These are phyloP conservation scores for Propithecus perrieri DNA, from an alignment of 2,797 vertebrate species.

Conservation along the genomic window DNA sequence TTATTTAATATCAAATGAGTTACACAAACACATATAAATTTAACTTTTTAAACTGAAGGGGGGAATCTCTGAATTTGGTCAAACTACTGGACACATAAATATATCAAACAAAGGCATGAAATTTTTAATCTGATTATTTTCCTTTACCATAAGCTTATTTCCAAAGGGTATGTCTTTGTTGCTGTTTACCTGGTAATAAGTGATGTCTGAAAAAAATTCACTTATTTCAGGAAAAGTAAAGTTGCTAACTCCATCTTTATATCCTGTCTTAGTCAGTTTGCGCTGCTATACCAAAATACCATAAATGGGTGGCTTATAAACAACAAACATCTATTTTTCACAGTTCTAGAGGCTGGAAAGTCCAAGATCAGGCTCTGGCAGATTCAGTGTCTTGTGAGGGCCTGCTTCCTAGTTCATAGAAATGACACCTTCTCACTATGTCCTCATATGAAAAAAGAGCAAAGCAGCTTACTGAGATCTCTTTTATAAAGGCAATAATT, in stretches of 20 bases:
- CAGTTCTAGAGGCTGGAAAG: neutral
- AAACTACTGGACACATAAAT: neutral
- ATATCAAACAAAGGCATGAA: neutral
- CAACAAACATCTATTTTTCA: neutral
- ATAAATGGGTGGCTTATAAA: neutral
- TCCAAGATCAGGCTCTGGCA: neutral
- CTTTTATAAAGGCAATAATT: neutral
- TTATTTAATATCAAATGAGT: slow-evolving; percentile 21
- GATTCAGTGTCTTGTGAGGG: too few relatives aligned
- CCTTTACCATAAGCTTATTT: slow-evolving; percentile 23
- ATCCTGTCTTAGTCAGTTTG: neutral
- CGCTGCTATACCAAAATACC: neutral
- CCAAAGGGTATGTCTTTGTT: neutral
- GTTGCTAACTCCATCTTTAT: neutral
- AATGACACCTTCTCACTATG: neutral
- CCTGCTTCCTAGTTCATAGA: neutral
- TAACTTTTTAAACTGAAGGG: neutral
- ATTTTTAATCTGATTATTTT: neutral
- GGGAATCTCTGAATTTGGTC: neutral
- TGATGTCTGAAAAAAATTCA: neutral
- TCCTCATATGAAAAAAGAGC: neutral
- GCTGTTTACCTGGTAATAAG: neutral
- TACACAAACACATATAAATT: neutral
- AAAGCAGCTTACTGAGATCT: neutral
- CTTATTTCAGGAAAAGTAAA: neutral